Evolutionary conservation across 2,888 invertebrate genomes (phyloP).

Genomic region (Xestoiulus laeticollis): DNA sequence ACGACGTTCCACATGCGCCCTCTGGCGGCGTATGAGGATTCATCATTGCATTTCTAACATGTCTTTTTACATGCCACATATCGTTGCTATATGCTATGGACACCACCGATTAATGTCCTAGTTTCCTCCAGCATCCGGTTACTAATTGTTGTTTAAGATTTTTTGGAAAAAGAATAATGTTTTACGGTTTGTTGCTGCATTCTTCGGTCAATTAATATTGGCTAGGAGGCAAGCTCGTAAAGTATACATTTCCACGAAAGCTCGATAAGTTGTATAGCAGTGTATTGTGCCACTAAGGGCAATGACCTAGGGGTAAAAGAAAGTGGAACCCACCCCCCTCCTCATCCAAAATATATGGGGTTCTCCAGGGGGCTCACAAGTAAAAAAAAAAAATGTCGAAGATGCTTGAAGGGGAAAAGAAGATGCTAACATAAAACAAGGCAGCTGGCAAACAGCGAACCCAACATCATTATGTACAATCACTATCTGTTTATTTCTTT

Average conservation of each 20-base stretch:
- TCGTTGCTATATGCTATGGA: neutral
- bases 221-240: neutral
- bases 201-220: neutral
- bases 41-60: too few species aligned
- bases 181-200: constrained; percentile 1
- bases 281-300: constrained; percentile 4
- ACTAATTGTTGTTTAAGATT: neutral
- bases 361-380: neutral
- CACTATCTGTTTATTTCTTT: neutral
- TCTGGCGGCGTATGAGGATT: too few species aligned
- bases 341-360: neutral
- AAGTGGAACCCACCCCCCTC: neutral
- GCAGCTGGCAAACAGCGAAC: neutral
- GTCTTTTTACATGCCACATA: too few species aligned
- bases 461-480: neutral
- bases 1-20: too few species aligned
- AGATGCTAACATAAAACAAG: neutral
- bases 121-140: constrained; percentile 1
- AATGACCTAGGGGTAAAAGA: constrained; percentile 4
- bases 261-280: neutral
- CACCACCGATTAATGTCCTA: neutral
- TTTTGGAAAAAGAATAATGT: neutral
- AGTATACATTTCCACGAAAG: neutral
- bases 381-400: neutral
- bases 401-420: neutral